phyloP scores from a whole-genome alignment of 2,113 vertebrate species.

The Cinclus mexicanus region DNA sequence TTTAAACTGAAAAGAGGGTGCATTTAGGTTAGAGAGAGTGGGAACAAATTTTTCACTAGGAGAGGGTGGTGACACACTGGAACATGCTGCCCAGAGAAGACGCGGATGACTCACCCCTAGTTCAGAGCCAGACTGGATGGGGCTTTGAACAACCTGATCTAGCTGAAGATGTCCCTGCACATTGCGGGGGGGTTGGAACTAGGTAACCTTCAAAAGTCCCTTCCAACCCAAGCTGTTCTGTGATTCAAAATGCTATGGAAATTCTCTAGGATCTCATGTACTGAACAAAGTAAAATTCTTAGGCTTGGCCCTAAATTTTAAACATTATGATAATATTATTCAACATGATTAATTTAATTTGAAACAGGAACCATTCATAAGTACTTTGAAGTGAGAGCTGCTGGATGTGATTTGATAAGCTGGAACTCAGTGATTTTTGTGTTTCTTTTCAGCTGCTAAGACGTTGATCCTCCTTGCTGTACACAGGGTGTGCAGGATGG shows the following conservation, averaged over 20 bases:
- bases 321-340: slow-evolving; percentile 1
- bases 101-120: not conserved
- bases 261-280: not conserved
- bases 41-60: not conserved
- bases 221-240: not conserved
- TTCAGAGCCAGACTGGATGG: not conserved
- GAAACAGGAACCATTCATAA: not conserved
- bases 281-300: not conserved
- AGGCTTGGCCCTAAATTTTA: not conserved
- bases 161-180: not conserved
- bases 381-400: not conserved
- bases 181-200: not conserved
- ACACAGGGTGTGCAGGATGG: not conserved
- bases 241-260: not conserved
- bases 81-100: not conserved
- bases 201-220: not conserved
- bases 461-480: not conserved
- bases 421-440: not conserved
- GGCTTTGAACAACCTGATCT: not conserved
- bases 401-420: not conserved
- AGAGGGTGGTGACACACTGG: not conserved
- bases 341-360: not conserved
- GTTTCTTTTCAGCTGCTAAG: not conserved
- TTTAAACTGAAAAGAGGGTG: not conserved
- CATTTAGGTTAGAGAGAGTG: not conserved